phyloP scores from a whole-genome alignment of 23 tunicate genomes.

The Trididemnum clinides region DNA sequence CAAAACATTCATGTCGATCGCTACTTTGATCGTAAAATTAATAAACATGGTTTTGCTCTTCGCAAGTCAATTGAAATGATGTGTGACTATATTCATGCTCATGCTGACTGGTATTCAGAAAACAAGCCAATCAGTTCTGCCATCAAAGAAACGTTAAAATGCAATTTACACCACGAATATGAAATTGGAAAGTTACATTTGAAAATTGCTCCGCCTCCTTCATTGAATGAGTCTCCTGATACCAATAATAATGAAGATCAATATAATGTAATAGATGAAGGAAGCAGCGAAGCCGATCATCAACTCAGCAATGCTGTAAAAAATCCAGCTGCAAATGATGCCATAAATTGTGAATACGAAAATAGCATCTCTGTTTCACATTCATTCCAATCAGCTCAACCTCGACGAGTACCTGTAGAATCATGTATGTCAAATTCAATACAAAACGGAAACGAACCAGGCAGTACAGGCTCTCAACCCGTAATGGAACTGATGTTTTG shows the following conservation, averaged over 20 bases:
- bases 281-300: too few species aligned
- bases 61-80: constrained; percentile 27
- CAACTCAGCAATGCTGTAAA: too few species aligned
- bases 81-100: not conserved
- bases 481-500: too few species aligned
- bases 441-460: too few species aligned
- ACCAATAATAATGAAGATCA: not conserved
- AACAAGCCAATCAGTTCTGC: not conserved
- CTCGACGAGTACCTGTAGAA: too few species aligned
- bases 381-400: too few species aligned
- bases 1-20: constrained; percentile 6
- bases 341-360: too few species aligned
- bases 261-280: too few species aligned
- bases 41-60: constrained; percentile 43
- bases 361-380: too few species aligned
- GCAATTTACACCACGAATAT: not conserved
- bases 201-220: not conserved
- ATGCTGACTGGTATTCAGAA: constrained; percentile 45
- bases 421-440: too few species aligned
- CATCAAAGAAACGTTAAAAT: not conserved
- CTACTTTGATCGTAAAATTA: constrained; percentile 23
- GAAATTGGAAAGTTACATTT: not conserved
- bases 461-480: too few species aligned
- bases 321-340: too few species aligned
- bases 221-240: not conserved